Base-by-base conservation (phyloP, 2,888 invertebrate species). In the Incurvaria masculella region DNA sequence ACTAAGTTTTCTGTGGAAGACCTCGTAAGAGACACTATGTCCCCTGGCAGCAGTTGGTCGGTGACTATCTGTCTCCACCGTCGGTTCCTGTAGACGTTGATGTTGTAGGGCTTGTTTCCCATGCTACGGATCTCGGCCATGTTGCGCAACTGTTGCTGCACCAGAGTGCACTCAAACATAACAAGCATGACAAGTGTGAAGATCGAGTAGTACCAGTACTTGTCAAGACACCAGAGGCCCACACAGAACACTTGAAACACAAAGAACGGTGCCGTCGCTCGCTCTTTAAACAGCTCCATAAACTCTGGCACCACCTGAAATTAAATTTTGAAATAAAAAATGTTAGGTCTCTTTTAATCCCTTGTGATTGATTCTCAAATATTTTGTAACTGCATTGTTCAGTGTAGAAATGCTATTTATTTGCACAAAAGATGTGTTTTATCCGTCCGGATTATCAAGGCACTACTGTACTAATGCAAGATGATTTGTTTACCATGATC, bases 201-300 rank as follows among this genome's bases (percentile, higher is more conserved):
- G 51, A 98, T 84, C 47, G 95, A 96, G 69, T 97, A 98, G 68
- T 97, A 93, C 97, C 97, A 97, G 71, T 97, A 98, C 65, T 97
- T 97, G 66, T 99, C 99, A 56, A 99, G 80, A 73, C 99, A 99
- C 99, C 99, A 99, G 2, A 99, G 79, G 11, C 90, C 93, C 42
- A 99, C 98, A 64, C 98, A 99, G 68, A 99, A 98, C 49, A 99
- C 94, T 89, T 99, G 99, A 71, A 99, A 99, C 4, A 99, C 97
- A 72, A 99, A 99, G 73, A 99, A 99, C 2, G 99, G 99, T 0
- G 99, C 98, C 0, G 98, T 97, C 1, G 99, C 99, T 58, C 99
- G 81, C 73, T 99, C 99, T 59, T 89, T 91, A 66, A 99, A 99
- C 17, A 99, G 79, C 70, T 98, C 97, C 81, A 88, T 84, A 64